Evolutionary conservation across 2,888 invertebrate species (phyloP), one percentile per base, ranked within the genome.

Genomic region (Pseudeuparius sepicola): DNA sequence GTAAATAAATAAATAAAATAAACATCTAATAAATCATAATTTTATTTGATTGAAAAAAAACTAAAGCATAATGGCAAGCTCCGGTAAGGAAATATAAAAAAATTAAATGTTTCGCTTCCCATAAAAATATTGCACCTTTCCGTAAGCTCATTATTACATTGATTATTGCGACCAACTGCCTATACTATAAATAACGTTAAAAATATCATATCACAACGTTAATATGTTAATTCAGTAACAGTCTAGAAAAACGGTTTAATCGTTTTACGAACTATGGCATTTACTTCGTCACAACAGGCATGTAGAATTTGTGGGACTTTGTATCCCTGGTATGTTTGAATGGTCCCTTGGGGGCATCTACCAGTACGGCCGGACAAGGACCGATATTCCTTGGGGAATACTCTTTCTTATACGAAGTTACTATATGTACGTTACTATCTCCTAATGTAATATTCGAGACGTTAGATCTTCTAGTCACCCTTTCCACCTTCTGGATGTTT

Each of bases 261-360:
- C n/a, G n/a, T n/a, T n/a, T n/a, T n/a, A n/a, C n/a, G n/a, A n/a
- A n/a, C n/a, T n/a, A 32, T n/a, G 18, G 29, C 5, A 37, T 31
- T 31, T 41, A 41, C 39, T 43, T 43, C 16, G 42, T 39, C 15
- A 40, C 36, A 15, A 43, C 37, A 14, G 43, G 42, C 56, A 82
- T 71, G 57, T 85, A 88, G 59, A 85, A 87, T 58, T 83, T 85
- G 61, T 88, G 87, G 54, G 83, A 78, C 47, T 78, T 80, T 7
- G 87, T 83, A 58, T 88, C 84, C 43, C 86, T 71, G 14, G 85
- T 85, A 53, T 87, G 86, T 60, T 83, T 83, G 62, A 79, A 88
- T 11, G 82, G 82, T 36, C 83, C 77, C 43, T 73, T 71, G 36
- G 80, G 75, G 23, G 77, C 70, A 52, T 86, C 81, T 34, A 87